Evolutionary conservation across 2,888 invertebrate species (phyloP).

Genomic region (Willowsia nigromaculata): DNA sequence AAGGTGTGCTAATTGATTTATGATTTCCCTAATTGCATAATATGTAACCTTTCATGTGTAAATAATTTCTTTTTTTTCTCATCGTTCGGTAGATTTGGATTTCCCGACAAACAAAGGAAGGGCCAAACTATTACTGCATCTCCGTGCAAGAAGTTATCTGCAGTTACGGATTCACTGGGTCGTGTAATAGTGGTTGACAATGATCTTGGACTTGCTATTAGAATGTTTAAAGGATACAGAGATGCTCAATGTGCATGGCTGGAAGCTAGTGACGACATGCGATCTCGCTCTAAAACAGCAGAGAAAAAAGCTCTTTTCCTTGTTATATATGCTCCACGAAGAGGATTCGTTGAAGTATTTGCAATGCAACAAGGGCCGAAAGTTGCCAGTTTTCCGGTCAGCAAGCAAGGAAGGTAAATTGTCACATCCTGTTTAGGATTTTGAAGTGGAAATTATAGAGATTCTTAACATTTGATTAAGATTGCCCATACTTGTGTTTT

Average conservation of each 20-base stretch:
- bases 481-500: too few relatives aligned
- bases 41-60: too few relatives aligned
- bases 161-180: conserved; percentile 91
- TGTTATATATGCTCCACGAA: conserved; percentile 94
- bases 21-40: neutral
- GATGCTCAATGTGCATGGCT: conserved; percentile 97
- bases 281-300: conserved; percentile 64
- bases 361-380: conserved; percentile 93
- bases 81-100: conserved; percentile 84
- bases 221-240: conserved; percentile 97
- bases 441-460: neutral
- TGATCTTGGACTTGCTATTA: conserved; percentile 87
- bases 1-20: conserved; percentile 79
- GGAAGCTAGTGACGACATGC: conserved; percentile 86
- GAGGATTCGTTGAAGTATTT: conserved; percentile 96
- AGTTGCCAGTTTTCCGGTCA: conserved; percentile 88
- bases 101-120: conserved; percentile 89
- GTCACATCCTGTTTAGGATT: neutral
- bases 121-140: conserved; percentile 89
- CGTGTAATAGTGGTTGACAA: conserved; percentile 93
- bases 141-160: conserved; percentile 89
- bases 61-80: neutral
- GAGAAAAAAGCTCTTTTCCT: conserved; percentile 89
- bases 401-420: conserved; percentile 87
- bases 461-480: too few relatives aligned